These are phyloP conservation scores for Caenorhabditis imperialis DNA, from an alignment of 2,888 invertebrate genomes.

Conservation along the genomic window DNA sequence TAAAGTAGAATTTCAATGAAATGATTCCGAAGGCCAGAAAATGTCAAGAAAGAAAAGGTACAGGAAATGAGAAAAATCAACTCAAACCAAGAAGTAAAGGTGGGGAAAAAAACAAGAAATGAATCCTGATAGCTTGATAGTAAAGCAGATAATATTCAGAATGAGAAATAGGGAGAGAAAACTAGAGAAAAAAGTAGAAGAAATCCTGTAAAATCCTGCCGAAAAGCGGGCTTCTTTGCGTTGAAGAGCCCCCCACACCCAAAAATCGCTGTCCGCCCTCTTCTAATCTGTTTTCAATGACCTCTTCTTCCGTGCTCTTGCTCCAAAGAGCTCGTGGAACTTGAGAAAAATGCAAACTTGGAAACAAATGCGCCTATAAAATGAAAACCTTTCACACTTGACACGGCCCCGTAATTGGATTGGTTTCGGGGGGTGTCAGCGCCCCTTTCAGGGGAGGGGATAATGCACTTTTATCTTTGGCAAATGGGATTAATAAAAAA, in stretches of 20 bases:
- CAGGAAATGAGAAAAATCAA: no score
- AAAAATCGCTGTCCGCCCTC: slow-evolving; percentile 45
- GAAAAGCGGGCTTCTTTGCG: slow-evolving; percentile 4
- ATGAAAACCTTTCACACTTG: slow-evolving; percentile 13
- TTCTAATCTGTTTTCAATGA: slow-evolving; percentile 53
- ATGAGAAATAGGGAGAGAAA: slow-evolving; percentile 5
- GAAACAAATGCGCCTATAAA: slow-evolving; percentile 6
- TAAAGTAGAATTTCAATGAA: no score
- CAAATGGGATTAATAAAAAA: no score
- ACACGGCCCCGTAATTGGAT: slow-evolving; percentile 36
- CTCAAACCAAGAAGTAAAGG: no score
- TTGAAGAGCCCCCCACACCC: slow-evolving; percentile 26
- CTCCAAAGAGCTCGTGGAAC: slow-evolving; percentile 22
- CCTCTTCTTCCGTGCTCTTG: slow-evolving; percentile 9
- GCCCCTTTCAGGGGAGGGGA: background rate
- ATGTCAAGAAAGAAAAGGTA: no score
- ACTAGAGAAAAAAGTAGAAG: background rate
- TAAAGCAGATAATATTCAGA: no score
- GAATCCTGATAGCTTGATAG: no score
- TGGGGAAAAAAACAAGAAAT: no score
- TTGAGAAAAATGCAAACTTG: slow-evolving; percentile 2
- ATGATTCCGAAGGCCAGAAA: no score
- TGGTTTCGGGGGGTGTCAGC: slow-evolving; percentile 47
- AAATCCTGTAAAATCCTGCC: no score
- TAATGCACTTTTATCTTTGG: no score